phyloP scores from a whole-genome alignment of 2,888 invertebrate genomes.

The Urechis unicinctus region DNA sequence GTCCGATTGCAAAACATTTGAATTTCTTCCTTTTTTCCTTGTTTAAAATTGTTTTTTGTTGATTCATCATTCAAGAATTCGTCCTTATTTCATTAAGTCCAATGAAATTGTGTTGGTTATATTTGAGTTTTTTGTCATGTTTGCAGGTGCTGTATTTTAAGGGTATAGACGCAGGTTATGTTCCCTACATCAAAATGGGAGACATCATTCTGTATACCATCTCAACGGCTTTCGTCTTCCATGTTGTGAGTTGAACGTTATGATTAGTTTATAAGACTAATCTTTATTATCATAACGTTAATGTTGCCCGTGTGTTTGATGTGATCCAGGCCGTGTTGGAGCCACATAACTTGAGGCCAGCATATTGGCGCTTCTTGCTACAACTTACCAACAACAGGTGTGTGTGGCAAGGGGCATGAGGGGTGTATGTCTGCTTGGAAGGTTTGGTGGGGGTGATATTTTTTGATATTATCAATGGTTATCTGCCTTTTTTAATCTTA shows the following conservation, averaged over 20 bases:
- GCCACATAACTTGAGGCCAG: constrained; percentile 70
- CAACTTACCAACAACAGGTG: constrained; percentile 62
- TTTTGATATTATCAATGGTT: no score
- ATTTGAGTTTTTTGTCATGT: background rate
- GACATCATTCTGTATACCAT: constrained; percentile 68
- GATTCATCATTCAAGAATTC: no score
- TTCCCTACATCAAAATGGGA: constrained; percentile 67
- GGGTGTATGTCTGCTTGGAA: background rate
- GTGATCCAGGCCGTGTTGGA: constrained; percentile 69
- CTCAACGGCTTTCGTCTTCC: constrained; percentile 71
- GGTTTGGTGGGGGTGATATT: background rate
- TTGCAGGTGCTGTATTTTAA: constrained; percentile 65
- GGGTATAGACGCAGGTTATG: constrained; percentile 61
- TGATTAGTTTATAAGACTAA: no score
- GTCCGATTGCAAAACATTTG: background rate
- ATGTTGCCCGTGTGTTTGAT: no score
- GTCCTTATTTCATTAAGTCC: no score
- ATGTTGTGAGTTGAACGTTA: constrained; percentile 56
- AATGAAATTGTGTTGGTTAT: no score
- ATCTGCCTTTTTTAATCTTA: background rate
- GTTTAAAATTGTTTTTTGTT: no score
- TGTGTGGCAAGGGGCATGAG: constrained; percentile 9
- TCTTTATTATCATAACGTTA: no score
- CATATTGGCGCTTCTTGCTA: constrained; percentile 75
- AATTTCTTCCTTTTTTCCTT: background rate